These are phyloP conservation scores for Drosophila meridiana DNA, from an alignment of 2,888 invertebrate genomes.

Conservation along the genomic window DNA sequence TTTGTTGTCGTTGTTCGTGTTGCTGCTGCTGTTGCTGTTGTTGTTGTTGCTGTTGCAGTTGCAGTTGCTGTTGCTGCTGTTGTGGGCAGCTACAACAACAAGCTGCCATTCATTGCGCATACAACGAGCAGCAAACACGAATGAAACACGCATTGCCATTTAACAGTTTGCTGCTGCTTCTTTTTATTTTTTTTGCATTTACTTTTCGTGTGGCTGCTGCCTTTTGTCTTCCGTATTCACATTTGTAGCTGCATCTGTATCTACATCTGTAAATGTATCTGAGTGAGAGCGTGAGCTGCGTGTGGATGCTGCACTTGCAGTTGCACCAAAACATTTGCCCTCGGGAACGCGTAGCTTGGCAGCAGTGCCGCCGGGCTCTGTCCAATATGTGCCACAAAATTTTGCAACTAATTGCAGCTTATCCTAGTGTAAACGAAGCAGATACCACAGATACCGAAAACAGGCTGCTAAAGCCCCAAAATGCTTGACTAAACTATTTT, in stretches of 20 bases:
- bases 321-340: conserved; percentile 44
- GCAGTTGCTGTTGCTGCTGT: background rate
- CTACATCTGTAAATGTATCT: conserved; percentile 30
- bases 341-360: conserved; percentile 3
- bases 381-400: conserved; percentile 64
- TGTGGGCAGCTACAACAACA: conserved; percentile 29
- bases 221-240: conserved; percentile 42
- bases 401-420: conserved; percentile 71
- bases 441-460: conserved; percentile 3
- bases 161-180: conserved; percentile 52
- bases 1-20: conserved; percentile 43
- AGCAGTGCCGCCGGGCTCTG: conserved; percentile 11
- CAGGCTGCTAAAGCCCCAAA: background rate
- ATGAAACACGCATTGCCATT: conserved; percentile 69
- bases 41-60: conserved; percentile 18
- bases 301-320: conserved; percentile 18
- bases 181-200: background rate
- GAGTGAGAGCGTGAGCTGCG: background rate
- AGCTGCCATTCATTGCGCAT: conserved; percentile 49
- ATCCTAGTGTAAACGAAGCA: conserved; percentile 39
- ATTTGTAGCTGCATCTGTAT: conserved; percentile 43
- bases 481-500: conserved; percentile 1
- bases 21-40: conserved; percentile 10
- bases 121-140: conserved; percentile 52
- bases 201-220: conserved; percentile 8